Conservation (phyloP, 2,888 invertebrate species). For the Arenicola marina region DNA sequence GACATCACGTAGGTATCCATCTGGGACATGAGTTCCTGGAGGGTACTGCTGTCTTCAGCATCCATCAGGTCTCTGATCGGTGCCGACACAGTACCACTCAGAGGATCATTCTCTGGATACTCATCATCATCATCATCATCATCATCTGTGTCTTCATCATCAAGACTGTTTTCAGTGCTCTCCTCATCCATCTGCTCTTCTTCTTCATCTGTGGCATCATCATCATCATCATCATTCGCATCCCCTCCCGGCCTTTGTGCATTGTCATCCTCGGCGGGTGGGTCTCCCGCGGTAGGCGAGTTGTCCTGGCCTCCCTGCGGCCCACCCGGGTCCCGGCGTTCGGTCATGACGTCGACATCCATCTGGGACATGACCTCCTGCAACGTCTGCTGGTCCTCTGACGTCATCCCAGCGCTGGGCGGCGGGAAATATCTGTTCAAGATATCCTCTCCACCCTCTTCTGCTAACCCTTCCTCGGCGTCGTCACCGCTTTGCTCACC, state of each 20-base stretch:
- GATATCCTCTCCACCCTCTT: background rate
- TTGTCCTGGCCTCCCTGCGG: too few relatives aligned
- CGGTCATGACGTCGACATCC: too few relatives aligned
- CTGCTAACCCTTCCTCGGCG: background rate
- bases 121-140: background rate
- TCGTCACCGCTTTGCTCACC: too few relatives aligned
- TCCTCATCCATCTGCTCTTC: background rate
- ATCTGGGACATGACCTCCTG: background rate
- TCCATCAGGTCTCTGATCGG: too few relatives aligned
- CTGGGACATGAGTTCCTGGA: too few relatives aligned
- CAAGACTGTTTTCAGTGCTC: background rate
- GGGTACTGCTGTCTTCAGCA: too few relatives aligned
- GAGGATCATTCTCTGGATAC: background rate
- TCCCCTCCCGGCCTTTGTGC: background rate
- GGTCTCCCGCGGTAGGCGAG: too few relatives aligned
- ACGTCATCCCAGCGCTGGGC: background rate
- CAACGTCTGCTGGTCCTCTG: background rate
- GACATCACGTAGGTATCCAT: too few relatives aligned
- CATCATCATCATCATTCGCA: conserved; percentile 1
- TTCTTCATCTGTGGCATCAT: background rate
- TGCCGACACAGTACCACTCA: too few relatives aligned
- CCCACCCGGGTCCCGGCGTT: too few relatives aligned
- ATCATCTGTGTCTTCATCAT: background rate
- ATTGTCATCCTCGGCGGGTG: too few relatives aligned
- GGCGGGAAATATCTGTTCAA: background rate